Evolutionary conservation across 2,797 vertebrate genomes (phyloP).

Genomic region (Leucoraja ocellata): DNA sequence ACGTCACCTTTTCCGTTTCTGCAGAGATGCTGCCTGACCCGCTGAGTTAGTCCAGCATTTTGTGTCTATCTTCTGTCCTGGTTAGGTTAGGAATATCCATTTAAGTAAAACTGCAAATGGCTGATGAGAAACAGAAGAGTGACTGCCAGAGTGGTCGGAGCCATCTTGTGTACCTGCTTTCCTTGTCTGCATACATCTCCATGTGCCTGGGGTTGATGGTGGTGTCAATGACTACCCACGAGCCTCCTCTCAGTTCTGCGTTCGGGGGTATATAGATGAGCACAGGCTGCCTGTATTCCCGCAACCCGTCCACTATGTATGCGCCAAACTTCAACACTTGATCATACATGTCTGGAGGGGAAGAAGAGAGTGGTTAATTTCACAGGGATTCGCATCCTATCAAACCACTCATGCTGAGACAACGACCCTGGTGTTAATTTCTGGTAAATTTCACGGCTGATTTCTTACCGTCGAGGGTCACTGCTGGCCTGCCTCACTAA

Average conservation of each 20-base stretch:
- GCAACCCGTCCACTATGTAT: conserved; percentile 84
- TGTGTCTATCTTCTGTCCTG: too few relatives aligned
- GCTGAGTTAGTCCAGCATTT: too few relatives aligned
- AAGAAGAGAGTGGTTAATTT: conserved; percentile 46
- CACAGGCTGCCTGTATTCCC: conserved; percentile 85
- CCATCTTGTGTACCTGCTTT: conserved; percentile 72
- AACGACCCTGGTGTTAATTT: conserved; percentile 72
- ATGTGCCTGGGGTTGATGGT: conserved; percentile 94
- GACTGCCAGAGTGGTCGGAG: neutral
- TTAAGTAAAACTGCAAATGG: neutral
- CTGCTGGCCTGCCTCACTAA: conserved; percentile 63
- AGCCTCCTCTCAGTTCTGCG: conserved; percentile 86
- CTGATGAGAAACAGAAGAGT: neutral
- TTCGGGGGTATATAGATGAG: conserved; percentile 93
- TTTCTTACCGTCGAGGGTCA: conserved; percentile 68
- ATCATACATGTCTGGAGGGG: conserved; percentile 83
- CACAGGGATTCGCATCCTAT: conserved; percentile 62
- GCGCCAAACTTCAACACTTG: conserved; percentile 94
- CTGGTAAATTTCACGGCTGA: conserved; percentile 75
- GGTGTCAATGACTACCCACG: conserved; percentile 93
- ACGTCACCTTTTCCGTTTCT: too few relatives aligned
- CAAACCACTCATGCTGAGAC: conserved; percentile 62
- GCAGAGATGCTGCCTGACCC: too few relatives aligned
- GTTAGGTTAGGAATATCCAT: neutral
- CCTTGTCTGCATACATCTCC: conserved; percentile 95